Evolutionary conservation across 2,797 vertebrate species (phyloP).

Genomic region (Alcedo quadribrachys): DNA sequence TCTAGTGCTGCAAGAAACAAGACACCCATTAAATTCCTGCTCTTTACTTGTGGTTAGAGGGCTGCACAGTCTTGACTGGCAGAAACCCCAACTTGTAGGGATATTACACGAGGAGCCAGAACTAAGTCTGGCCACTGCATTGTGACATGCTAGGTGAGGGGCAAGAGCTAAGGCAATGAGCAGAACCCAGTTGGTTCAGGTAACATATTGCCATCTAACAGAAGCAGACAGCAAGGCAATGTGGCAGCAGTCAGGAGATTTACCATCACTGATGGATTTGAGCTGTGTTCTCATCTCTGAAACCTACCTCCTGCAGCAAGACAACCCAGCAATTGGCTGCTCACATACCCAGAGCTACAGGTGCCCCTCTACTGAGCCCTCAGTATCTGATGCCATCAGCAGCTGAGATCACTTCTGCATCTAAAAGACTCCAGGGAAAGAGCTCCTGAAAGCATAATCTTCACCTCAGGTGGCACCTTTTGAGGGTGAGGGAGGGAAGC

Average conservation of each 20-base stretch:
- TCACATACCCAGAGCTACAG: not conserved
- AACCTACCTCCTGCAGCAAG: not conserved
- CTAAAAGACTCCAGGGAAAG: not conserved
- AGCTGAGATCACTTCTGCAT: not conserved
- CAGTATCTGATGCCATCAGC: not conserved
- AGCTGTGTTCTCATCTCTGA: not conserved
- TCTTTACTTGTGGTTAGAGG: not conserved
- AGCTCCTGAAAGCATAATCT: not conserved
- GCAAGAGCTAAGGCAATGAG: not conserved
- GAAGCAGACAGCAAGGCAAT: not conserved
- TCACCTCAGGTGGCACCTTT: not conserved
- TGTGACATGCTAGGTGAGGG: accelerated
- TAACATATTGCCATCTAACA: not conserved
- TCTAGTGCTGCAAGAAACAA: not conserved
- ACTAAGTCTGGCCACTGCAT: not conserved
- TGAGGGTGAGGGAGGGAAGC: not conserved
- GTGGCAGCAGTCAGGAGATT: not conserved
- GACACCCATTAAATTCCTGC: not conserved
- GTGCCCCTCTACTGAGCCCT: not conserved
- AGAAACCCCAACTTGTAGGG: not conserved
- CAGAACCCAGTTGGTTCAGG: not conserved
- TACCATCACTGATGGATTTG: not conserved
- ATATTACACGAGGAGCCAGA: accelerated
- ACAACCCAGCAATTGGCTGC: not conserved
- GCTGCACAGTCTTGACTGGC: not conserved